These are phyloP conservation scores for Anneissia japonica DNA, from an alignment of 35 echinoderm and acorn worm genomes.

Conservation along the genomic window DNA sequence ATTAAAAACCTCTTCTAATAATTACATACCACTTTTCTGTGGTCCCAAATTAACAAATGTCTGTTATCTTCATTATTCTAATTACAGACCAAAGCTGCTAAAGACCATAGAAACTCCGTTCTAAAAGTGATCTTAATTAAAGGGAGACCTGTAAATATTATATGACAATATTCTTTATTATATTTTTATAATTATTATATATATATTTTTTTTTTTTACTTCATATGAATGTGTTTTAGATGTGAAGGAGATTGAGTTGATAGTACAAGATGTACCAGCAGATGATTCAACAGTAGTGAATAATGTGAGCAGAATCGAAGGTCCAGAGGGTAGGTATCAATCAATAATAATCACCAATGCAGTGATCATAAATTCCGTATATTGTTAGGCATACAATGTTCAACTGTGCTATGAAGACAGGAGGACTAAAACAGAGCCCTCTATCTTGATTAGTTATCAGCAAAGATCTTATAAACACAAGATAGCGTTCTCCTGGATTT, in stretches of 20 bases:
- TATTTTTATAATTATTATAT: too few relatives aligned
- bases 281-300: conserved; percentile 42
- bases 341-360: conserved; percentile 51
- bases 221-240: conserved; percentile 15
- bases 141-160: too few relatives aligned
- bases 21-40: too few relatives aligned
- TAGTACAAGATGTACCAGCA: conserved; percentile 67
- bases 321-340: conserved; percentile 32
- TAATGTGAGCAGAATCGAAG: conserved; percentile 8
- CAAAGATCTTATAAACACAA: too few relatives aligned
- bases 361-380: conserved; percentile 38
- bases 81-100: too few relatives aligned
- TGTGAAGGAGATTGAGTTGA: conserved; percentile 94
- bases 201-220: background rate
- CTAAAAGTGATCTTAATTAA: too few relatives aligned
- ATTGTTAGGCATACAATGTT: background rate
- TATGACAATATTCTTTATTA: too few relatives aligned
- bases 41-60: too few relatives aligned
- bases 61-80: too few relatives aligned
- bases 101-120: too few relatives aligned
- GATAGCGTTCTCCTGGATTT: too few relatives aligned
- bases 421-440: background rate
- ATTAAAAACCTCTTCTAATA: too few relatives aligned
- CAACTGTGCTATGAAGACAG: background rate
- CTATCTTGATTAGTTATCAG: background rate